Evolutionary conservation across 2,888 invertebrate genomes (phyloP).

Genomic region (Subacronicta megacephala): DNA sequence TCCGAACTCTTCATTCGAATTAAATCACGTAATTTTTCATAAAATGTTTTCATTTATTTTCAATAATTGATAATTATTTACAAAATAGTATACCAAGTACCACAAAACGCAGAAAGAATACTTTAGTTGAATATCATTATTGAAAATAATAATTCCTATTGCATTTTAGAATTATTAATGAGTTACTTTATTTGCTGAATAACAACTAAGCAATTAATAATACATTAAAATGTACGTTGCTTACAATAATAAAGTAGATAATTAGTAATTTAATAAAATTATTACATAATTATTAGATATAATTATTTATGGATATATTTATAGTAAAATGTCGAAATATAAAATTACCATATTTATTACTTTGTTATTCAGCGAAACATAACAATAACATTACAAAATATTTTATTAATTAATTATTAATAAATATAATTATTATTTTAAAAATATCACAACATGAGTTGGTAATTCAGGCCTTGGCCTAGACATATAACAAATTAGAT

Average conservation of each 20-base stretch:
- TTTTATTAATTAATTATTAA: conserved; percentile 23
- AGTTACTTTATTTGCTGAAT: conserved; percentile 26
- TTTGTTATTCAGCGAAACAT: conserved; percentile 23
- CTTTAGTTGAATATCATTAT: conserved; percentile 27
- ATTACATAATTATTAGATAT: background rate
- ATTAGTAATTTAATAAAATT: background rate
- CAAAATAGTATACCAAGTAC: conserved; percentile 59
- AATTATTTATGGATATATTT: no score
- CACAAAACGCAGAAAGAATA: conserved; percentile 52
- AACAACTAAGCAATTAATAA: conserved; percentile 4
- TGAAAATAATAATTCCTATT: conserved; percentile 22
- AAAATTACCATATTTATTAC: conserved; percentile 2
- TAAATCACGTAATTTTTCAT: background rate
- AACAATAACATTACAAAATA: conserved; percentile 11
- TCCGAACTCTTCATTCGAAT: no score
- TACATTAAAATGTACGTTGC: background rate
- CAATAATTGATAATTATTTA: conserved; percentile 52
- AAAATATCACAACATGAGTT: conserved; percentile 54
- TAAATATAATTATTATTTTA: conserved; percentile 34
- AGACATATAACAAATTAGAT: background rate
- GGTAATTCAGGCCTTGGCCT: conserved; percentile 22
- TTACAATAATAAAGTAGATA: background rate
- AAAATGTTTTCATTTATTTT: conserved; percentile 31
- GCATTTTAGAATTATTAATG: conserved; percentile 15
- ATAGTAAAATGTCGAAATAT: background rate